Base-by-base conservation (phyloP, 2,113 vertebrate genomes). In the Oncorhynchus gorbuscha region DNA sequence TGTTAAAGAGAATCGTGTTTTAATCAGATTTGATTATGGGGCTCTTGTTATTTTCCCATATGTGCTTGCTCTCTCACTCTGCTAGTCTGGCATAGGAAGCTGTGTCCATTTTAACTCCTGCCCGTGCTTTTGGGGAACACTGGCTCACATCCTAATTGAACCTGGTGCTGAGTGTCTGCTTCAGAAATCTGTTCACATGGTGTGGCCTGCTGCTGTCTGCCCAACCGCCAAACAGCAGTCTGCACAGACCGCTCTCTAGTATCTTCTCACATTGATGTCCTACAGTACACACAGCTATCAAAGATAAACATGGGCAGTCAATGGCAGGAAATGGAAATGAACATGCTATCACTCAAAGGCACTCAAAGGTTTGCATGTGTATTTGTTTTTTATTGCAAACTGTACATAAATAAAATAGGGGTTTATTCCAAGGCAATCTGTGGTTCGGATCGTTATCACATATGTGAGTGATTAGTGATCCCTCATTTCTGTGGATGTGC, bases 71-170 rank as follows among this genome's bases (percentile, higher is more conserved):
- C n/a, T 30, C 11, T 9, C 62, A 49, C 35, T 55, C 7, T 32
- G 8, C 7, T 68, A 3, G 64, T 39, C 16, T 68, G 14, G 32
- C 24, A 24, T 12, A 28, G 64, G 28, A 16, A 26, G 16, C 65
- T 48, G 51, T 32, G 22, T 9, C 61, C 39, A 18, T 64, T 32
- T 55, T 26, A 35, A 30, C 61, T 39, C 35, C 45, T 7, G 18
- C 51, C 13, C 3, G 6, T 58, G 65, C 4, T 45, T 65, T 61
- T 65, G 22, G 35, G 35, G 62, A 67, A 18, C 62, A 20, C 13
- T 30, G 24, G 24, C 65, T 0, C 20, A 14, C n/a, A 6, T 69
- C 59, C 24, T 75, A 75, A 75, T 75, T 67, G 48, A 75, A 75
- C 16, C 64, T 49, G 24, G 74, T 24, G 24, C 73, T 48, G 45